These are phyloP conservation scores for Neocloeon triangulifer DNA, from an alignment of 1,140 invertebrate genomes.

Conservation along the genomic window DNA sequence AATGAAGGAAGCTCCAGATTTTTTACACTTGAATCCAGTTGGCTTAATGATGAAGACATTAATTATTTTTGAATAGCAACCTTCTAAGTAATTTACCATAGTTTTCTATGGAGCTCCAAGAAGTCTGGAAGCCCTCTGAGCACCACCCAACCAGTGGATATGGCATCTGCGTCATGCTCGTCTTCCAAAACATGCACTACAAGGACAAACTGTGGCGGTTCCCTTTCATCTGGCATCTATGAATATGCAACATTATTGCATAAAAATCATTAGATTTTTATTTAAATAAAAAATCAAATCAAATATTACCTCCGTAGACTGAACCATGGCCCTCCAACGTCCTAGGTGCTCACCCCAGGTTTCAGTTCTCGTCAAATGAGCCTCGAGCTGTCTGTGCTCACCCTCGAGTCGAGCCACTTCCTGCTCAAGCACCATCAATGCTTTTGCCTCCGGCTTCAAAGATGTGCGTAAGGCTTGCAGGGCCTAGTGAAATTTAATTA, in stretches of 20 bases:
- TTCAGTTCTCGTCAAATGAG: constrained; percentile 64
- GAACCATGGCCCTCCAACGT: constrained; percentile 58
- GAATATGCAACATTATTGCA: constrained; percentile 4
- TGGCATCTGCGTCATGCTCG: constrained; percentile 32
- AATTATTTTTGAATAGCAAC: background rate
- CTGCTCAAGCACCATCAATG: constrained; percentile 48
- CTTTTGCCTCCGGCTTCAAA: constrained; percentile 50
- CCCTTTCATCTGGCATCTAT: constrained; percentile 50
- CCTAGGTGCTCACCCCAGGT: constrained; percentile 74
- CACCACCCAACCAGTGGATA: constrained; percentile 63
- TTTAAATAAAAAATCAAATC: background rate
- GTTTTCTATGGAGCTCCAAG: constrained; percentile 59
- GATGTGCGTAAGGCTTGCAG: constrained; percentile 52
- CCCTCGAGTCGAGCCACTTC: constrained; percentile 59
- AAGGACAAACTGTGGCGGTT: constrained; percentile 56
- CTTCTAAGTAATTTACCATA: constrained; percentile 23
- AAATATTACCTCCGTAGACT: constrained; percentile 44
- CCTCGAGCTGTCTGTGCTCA: constrained; percentile 54
- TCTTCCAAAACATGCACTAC: constrained; percentile 53
- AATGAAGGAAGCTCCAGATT: constrained; percentile 57
- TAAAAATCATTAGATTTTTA: background rate
- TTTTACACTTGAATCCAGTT: constrained; percentile 55
- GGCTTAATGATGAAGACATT: constrained; percentile 13
- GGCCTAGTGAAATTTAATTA: constrained; percentile 22
- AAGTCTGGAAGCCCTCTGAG: constrained; percentile 61